phyloP scores from a whole-genome alignment of 2,797 vertebrate species.

The Falco rusticolus region DNA sequence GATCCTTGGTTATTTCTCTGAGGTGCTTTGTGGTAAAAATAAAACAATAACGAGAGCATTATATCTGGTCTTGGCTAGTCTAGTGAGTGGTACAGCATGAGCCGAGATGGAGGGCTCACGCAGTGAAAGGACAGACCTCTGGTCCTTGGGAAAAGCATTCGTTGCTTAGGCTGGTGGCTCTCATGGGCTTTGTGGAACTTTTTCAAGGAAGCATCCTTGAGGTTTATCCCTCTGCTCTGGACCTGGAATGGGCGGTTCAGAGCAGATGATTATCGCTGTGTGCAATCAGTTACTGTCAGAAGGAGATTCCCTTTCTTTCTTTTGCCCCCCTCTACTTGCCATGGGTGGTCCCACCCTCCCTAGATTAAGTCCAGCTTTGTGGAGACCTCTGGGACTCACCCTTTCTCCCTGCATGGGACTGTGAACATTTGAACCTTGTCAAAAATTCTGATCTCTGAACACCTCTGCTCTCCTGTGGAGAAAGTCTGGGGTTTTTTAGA shows the following conservation, averaged over 20 bases:
- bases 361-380: neutral
- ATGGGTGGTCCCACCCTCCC: neutral
- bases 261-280: neutral
- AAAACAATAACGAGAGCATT: neutral
- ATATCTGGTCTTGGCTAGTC: neutral
- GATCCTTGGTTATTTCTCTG: constrained; percentile 50
- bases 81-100: neutral
- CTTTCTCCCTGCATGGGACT: neutral
- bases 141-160: neutral
- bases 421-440: neutral
- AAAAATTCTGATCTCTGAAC: neutral
- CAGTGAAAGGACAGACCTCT: neutral
- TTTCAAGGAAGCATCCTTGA: neutral
- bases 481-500: neutral
- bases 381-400: neutral
- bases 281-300: rapidly evolving
- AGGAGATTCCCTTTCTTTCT: neutral
- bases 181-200: neutral
- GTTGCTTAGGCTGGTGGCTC: neutral
- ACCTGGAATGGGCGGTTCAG: neutral
- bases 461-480: neutral
- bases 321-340: neutral
- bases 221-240: neutral
- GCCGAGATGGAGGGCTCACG: neutral
- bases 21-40: constrained; percentile 38